phyloP scores from a whole-genome alignment of 2,888 invertebrate genomes.

The Heliconius erato region DNA sequence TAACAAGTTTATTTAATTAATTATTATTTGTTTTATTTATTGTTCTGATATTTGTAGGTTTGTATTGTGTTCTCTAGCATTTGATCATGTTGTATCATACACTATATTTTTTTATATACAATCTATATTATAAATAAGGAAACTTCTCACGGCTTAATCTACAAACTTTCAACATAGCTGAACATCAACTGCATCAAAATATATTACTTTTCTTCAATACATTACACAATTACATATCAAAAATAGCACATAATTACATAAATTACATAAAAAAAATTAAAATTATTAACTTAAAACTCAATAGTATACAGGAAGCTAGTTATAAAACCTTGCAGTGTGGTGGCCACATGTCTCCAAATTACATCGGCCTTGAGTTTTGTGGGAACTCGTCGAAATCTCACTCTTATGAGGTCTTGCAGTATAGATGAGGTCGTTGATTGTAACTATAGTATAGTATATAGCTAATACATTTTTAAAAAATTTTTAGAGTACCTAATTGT shows the following conservation, averaged over 20 bases:
- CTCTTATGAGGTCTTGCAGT: conserved; percentile 72
- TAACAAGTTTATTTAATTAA: no score
- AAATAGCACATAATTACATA: conserved; percentile 9
- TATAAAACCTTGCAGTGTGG: conserved; percentile 73
- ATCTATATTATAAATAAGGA: no score
- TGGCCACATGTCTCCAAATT: conserved; percentile 81
- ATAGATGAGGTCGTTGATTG: conserved; percentile 62
- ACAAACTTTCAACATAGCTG: no score
- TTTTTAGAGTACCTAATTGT: neutral
- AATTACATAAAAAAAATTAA: conserved; percentile 14
- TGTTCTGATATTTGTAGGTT: no score
- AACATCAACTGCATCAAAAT: no score
- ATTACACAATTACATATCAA: neutral
- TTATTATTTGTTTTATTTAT: no score
- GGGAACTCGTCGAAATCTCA: conserved; percentile 75
- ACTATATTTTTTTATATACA: no score
- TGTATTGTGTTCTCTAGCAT: no score
- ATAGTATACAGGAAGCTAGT: conserved; percentile 55
- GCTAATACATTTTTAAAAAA: neutral
- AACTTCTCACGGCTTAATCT: no score
- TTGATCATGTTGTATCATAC: no score
- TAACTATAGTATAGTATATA: conserved; percentile 15
- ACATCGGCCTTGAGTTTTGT: conserved; percentile 77
- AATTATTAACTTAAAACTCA: conserved; percentile 31
- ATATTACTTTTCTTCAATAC: neutral